Conservation (phyloP, 2,888 invertebrate genomes). For the Netelia melanura region DNA sequence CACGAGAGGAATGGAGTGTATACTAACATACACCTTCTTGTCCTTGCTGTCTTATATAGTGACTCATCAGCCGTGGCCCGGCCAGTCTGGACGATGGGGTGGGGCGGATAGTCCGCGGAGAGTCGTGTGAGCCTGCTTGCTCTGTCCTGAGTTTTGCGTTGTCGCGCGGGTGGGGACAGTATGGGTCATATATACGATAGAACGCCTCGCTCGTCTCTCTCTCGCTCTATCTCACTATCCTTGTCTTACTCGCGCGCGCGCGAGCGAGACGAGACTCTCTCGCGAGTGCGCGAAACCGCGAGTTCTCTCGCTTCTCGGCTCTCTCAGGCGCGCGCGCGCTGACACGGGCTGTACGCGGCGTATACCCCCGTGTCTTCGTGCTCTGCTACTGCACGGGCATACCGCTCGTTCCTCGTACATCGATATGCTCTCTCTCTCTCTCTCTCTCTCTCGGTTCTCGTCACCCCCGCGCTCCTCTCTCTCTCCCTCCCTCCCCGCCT, state of each 20-base stretch:
- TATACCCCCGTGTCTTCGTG: not conserved
- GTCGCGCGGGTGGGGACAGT: conserved; percentile 69
- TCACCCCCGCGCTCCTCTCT: conserved; percentile 61
- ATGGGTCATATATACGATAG: conserved; percentile 67
- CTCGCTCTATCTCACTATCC: conserved; percentile 40
- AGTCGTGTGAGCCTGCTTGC: conserved; percentile 7
- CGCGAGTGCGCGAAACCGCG: conserved; percentile 18
- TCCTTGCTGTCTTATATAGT: conserved; percentile 85
- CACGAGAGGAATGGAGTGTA: conserved; percentile 83
- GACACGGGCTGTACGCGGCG: not conserved
- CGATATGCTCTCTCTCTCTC: not conserved
- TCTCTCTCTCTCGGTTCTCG: conserved; percentile 13
- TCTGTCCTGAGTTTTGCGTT: conserved; percentile 56
- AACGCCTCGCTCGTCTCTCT: conserved; percentile 70
- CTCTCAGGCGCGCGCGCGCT: conserved; percentile 1
- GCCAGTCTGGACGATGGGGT: conserved; percentile 67
- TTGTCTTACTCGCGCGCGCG: conserved; percentile 59
- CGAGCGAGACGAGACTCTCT: conserved; percentile 63
- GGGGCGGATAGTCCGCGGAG: conserved; percentile 67
- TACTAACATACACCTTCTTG: conserved; percentile 84
- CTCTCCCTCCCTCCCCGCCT: conserved; percentile 28
- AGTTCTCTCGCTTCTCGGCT: conserved; percentile 18
- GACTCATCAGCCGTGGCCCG: conserved; percentile 83
- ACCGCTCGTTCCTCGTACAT: conserved; percentile 8
- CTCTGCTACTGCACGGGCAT: conserved; percentile 4